These are phyloP conservation scores for Trachurus trachurus DNA, from an alignment of 2,797 vertebrate genomes.

Conservation along the genomic window DNA sequence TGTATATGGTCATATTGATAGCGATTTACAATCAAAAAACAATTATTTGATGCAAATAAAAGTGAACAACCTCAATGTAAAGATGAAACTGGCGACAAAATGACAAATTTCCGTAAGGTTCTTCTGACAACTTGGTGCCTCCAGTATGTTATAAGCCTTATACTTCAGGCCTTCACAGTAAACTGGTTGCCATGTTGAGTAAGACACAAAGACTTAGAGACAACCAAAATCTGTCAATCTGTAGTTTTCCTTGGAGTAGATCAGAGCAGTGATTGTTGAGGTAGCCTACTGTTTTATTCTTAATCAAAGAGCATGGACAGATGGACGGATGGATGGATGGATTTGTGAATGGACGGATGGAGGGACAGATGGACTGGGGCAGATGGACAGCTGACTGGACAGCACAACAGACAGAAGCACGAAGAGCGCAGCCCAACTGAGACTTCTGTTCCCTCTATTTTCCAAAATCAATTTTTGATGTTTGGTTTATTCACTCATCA, in stretches of 20 bases:
- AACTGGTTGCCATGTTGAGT: too few species aligned
- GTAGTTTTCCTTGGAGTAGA: not conserved
- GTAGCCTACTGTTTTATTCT: not conserved
- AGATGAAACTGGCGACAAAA: too few species aligned
- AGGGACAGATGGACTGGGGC: not conserved
- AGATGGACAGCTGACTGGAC: slow-evolving; percentile 8
- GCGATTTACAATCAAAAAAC: too few species aligned
- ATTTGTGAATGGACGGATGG: not conserved
- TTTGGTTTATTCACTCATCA: not conserved
- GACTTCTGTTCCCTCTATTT: not conserved
- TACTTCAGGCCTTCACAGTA: too few species aligned
- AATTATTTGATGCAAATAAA: too few species aligned
- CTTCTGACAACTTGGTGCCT: too few species aligned
- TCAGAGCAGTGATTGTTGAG: not conserved
- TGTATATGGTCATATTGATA: too few species aligned
- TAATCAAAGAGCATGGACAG: not conserved
- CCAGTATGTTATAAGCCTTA: too few species aligned
- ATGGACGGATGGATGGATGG: not conserved
- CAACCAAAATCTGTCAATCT: too few species aligned
- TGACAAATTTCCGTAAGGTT: too few species aligned
- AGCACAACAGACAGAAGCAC: not conserved
- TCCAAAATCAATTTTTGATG: not conserved
- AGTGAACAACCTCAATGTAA: too few species aligned
- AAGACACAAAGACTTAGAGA: too few species aligned
- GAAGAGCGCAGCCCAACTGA: not conserved